phyloP scores from a whole-genome alignment of 2,113 vertebrate species.

The Fregetta grallaria region DNA sequence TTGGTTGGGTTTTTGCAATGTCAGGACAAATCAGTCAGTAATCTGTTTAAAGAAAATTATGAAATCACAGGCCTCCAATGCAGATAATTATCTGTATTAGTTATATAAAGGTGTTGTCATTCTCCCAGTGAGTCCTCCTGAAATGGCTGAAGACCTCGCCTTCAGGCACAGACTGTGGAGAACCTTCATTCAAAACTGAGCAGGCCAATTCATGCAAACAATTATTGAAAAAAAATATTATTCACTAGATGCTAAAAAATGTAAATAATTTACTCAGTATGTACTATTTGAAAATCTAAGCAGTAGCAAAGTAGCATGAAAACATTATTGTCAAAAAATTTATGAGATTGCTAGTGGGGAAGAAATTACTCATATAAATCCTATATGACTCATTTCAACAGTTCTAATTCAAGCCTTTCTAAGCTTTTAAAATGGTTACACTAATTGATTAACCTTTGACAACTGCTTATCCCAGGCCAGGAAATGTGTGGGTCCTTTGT shows the following conservation, averaged over 20 bases:
- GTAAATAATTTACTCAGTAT: slow-evolving; percentile 2
- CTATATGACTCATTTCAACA: background rate
- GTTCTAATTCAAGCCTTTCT: background rate
- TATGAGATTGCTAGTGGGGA: background rate
- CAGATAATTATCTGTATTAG: background rate
- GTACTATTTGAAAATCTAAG: background rate
- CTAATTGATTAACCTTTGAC: background rate
- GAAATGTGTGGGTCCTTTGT: background rate
- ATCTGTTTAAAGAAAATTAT: background rate
- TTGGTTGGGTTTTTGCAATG: background rate
- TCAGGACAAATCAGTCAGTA: background rate
- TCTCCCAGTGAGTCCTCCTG: background rate
- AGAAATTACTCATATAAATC: slow-evolving; percentile 28
- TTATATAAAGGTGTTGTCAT: background rate
- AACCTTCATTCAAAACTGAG: background rate
- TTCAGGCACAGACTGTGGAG: background rate
- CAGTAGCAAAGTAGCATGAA: slow-evolving; percentile 6
- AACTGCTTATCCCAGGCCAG: background rate
- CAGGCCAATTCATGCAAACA: background rate
- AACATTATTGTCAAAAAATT: slow-evolving; percentile 5
- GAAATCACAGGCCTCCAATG: background rate
- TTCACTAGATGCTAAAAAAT: background rate
- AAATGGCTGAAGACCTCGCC: background rate
- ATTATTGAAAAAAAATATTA: background rate
- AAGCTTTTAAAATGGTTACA: background rate